Conservation (phyloP, 2,888 invertebrate genomes). For the Microdon myrmicae region DNA sequence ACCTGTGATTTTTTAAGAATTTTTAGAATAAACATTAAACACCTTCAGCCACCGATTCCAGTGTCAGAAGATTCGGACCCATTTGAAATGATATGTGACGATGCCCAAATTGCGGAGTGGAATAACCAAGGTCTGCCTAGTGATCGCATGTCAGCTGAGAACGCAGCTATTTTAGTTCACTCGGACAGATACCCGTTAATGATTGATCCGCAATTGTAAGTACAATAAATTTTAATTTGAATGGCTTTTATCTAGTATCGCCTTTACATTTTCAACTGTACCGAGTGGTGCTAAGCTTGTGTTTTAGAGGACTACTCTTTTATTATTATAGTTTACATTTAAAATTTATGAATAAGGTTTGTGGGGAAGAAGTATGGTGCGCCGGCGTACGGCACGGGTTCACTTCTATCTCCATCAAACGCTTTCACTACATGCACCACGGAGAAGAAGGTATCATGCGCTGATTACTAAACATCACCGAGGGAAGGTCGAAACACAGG, state of each 20-base stretch:
- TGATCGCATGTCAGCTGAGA: constrained; percentile 94
- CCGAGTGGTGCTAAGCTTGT: not conserved
- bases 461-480: too few relatives aligned
- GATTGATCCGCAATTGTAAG: constrained; percentile 89
- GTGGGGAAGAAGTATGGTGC: too few relatives aligned
- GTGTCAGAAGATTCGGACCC: constrained; percentile 84
- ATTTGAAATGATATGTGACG: constrained; percentile 87
- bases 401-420: too few relatives aligned
- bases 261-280: not conserved
- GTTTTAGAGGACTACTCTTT: not conserved
- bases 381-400: too few relatives aligned
- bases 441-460: too few relatives aligned
- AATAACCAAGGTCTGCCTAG: constrained; percentile 93
- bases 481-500: too few relatives aligned
- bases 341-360: too few relatives aligned
- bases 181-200: constrained; percentile 94
- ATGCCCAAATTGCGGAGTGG: constrained; percentile 92
- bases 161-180: constrained; percentile 89
- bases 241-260: too few relatives aligned
- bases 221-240: constrained; percentile 22
- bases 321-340: not conserved
- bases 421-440: too few relatives aligned
- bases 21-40: constrained; percentile 1
- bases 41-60: constrained; percentile 76
- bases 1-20: not conserved